These are phyloP conservation scores for Antitype chi DNA, from an alignment of 2,888 invertebrate species.

Conservation along the genomic window DNA sequence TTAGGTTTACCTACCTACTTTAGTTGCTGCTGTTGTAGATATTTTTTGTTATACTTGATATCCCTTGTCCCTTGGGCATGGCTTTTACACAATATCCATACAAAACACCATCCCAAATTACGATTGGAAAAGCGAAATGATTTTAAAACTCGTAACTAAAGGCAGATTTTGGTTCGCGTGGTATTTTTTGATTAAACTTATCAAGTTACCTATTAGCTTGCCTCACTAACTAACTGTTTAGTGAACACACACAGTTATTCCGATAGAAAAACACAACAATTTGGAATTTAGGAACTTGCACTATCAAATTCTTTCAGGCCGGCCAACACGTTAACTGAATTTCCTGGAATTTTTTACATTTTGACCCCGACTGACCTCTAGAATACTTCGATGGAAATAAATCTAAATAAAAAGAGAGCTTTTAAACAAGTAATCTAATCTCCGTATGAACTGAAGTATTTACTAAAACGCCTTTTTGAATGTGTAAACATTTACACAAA, in stretches of 20 bases:
- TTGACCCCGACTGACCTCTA: conserved; percentile 1
- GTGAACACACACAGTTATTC: conserved; percentile 1
- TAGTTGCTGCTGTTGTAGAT: neutral
- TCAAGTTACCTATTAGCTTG: neutral
- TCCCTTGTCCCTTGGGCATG: neutral
- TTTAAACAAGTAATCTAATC: conserved; percentile 57
- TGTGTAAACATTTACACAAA: conserved; percentile 62
- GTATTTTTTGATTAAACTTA: conserved; percentile 7
- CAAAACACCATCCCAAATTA: conserved; percentile 3
- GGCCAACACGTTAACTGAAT: conserved; percentile 9
- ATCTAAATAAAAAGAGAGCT: conserved; percentile 42
- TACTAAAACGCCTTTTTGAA: conserved; percentile 54
- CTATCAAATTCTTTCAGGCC: conserved; percentile 26
- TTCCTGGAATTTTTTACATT: conserved; percentile 5
- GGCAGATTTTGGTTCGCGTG: neutral
- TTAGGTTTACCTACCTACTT: neutral
- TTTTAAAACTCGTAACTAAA: neutral
- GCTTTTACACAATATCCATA: neutral
- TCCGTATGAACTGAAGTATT: conserved; percentile 53
- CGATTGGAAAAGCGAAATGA: neutral
- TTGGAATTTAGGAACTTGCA: neutral
- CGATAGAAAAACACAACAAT: neutral
- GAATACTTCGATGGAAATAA: conserved; percentile 28
- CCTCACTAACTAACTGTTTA: no score
- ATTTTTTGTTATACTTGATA: neutral